Evolutionary conservation across 2,888 invertebrate genomes (phyloP).

Genomic region (Bombylius major): DNA sequence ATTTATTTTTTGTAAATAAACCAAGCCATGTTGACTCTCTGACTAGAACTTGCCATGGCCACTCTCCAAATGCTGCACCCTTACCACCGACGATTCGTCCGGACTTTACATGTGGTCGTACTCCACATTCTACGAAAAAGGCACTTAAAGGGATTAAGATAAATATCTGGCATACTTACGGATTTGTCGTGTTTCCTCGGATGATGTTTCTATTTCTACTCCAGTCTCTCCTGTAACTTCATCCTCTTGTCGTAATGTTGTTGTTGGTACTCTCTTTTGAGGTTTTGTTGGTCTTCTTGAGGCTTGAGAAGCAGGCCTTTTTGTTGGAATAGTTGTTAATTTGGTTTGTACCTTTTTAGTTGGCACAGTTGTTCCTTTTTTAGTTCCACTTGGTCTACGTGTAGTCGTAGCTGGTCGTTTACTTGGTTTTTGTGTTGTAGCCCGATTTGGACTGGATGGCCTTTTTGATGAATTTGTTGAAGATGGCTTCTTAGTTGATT

Average conservation of each 20-base stretch:
- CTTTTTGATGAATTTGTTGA: conserved; percentile 18
- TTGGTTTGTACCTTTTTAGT: background rate
- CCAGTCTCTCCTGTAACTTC: conserved; percentile 24
- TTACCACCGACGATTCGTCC: conserved; percentile 85
- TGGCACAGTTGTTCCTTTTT: conserved; percentile 16
- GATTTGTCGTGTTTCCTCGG: conserved; percentile 26
- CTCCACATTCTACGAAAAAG: conserved; percentile 63
- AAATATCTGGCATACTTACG: conserved; percentile 25
- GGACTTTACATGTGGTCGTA: conserved; percentile 63
- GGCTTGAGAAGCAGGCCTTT: conserved; percentile 25
- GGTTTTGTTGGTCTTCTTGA: conserved; percentile 26
- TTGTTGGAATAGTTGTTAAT: conserved; percentile 34
- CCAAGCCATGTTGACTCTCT: conserved; percentile 89
- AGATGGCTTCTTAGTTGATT: conserved; percentile 33
- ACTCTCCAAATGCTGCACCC: conserved; percentile 72
- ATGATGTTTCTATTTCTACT: conserved; percentile 7
- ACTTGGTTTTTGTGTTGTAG: conserved; percentile 37
- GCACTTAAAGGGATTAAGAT: background rate
- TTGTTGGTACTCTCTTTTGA: conserved; percentile 28
- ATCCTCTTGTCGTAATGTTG: conserved; percentile 29
- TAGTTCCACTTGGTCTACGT: conserved; percentile 21
- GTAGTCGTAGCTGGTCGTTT: conserved; percentile 26
- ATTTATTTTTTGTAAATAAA: conserved; percentile 88
- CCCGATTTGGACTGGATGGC: conserved; percentile 20
- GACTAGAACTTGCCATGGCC: conserved; percentile 89